These are phyloP conservation scores for Lepidurus apus DNA, from an alignment of 1,140 invertebrate genomes.

Conservation along the genomic window DNA sequence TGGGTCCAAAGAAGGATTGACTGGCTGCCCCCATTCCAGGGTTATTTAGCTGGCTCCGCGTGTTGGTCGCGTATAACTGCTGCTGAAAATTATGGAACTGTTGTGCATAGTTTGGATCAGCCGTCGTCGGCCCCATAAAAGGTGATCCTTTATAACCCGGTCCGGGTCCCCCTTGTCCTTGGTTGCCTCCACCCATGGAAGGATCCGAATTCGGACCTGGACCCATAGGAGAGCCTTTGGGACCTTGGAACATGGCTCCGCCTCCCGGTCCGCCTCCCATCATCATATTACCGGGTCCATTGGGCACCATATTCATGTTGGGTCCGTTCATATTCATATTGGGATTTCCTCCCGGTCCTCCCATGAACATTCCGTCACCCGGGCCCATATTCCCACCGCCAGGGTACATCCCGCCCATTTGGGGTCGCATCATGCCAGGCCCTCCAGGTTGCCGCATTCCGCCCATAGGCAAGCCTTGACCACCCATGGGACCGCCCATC, in stretches of 20 bases:
- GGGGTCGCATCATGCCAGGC: conserved; percentile 39
- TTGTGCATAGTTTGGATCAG: conserved; percentile 85
- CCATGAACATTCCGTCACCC: conserved; percentile 38
- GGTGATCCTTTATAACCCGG: conserved; percentile 66
- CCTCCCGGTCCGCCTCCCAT: conserved; percentile 38
- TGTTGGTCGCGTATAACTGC: conserved; percentile 84
- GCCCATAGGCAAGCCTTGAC: conserved; percentile 39
- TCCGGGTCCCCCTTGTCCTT: conserved; percentile 46
- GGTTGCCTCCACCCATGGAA: conserved; percentile 45
- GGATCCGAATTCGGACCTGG: conserved; percentile 28
- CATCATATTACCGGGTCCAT: conserved; percentile 40
- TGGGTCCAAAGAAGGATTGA: conserved; percentile 36
- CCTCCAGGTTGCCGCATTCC: conserved; percentile 39
- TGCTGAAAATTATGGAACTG: conserved; percentile 94
- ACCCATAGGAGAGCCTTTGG: conserved; percentile 41
- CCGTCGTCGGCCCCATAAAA: conserved; percentile 74
- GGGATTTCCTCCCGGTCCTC: conserved; percentile 39
- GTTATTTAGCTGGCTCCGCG: conserved; percentile 50
- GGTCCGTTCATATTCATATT: conserved; percentile 36
- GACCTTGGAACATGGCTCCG: conserved; percentile 39
- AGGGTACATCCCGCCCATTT: conserved; percentile 35
- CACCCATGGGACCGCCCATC: conserved; percentile 41
- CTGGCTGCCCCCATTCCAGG: conserved; percentile 34
- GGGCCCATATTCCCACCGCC: conserved; percentile 35
- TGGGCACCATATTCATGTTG: conserved; percentile 40